Evolutionary conservation across 92 coral and sea anemone species (phyloP), one percentile per base, ranked within the genome.

Genomic region (Actinernus sp.): DNA sequence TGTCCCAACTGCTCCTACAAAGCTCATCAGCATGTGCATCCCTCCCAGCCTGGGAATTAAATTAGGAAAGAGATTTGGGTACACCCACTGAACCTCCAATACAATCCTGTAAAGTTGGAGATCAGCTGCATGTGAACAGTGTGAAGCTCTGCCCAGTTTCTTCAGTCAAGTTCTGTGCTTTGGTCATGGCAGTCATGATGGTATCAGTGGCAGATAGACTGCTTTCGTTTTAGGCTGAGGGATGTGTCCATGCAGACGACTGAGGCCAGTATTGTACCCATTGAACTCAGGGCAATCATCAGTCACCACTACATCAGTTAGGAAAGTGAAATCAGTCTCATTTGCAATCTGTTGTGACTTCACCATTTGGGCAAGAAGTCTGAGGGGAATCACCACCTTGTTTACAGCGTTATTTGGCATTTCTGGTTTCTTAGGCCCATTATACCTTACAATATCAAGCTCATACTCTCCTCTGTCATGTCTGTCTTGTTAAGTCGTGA

Each of bases 1-100:
- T 16, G 61, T 51, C 17, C 85, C 82, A 25, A 80, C 73, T 22
- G 92, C 88, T 1, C 88, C 85, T 37, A 49, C 73, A 38, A 60
- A 81, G 19, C 88, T 61, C 93, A 87, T 74, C 6, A 83, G 46
- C 68, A 58, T 81, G 55, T 81, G 87, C 66, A 86, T 73, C 17
- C 81, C 92, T 7, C 92, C 88, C 41, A 83, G 79, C 8, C 71
- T 79, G 17, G 33, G 22, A 21, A 61, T 83, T 18, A 83, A 68
- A 17, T 65, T 65, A 12, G 66, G 56, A 45, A 73, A 26, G 17
- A 61, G 64, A 2, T 14, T 49, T 32, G 66, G 68, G 26, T 84
- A 61, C 33, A 65, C 78, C 76, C 90, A 77, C 29, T 67, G 33
- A 14, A 84, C 61, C 1, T 76, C 83, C 0, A 76, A 66, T 3